These are phyloP conservation scores for Leptopilina boulardi DNA, from an alignment of 1,140 invertebrate genomes.

Conservation along the genomic window DNA sequence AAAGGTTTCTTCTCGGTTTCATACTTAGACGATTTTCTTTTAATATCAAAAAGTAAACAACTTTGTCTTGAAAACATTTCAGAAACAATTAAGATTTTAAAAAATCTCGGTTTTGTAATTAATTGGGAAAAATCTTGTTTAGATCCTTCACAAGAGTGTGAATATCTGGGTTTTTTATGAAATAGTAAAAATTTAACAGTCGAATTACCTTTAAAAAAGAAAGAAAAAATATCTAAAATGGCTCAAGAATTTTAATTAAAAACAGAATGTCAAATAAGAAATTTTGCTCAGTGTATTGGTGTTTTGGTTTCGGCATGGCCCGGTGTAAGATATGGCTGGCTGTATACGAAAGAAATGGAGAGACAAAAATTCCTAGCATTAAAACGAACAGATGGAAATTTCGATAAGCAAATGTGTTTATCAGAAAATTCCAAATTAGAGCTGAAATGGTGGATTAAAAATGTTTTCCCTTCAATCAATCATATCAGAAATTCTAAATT, in stretches of 20 bases:
- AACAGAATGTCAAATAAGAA: constrained; percentile 33
- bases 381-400: constrained; percentile 26
- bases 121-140: neutral
- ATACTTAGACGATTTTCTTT: neutral
- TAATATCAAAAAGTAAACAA: constrained; percentile 8
- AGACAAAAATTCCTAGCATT: constrained; percentile 32
- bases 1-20: constrained; percentile 35
- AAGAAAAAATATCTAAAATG: neutral
- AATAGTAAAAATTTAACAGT: constrained; percentile 17
- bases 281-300: constrained; percentile 28
- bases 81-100: too few species aligned
- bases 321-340: neutral
- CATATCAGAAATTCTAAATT: neutral
- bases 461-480: neutral
- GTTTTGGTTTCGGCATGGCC: neutral
- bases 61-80: constrained; percentile 35
- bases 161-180: constrained; percentile 42
- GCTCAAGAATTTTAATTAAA: neutral
- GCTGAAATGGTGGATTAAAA: constrained; percentile 38
- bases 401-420: constrained; percentile 21
- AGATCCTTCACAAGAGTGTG: constrained; percentile 18
- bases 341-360: constrained; percentile 35
- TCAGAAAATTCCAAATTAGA: neutral
- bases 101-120: too few species aligned
- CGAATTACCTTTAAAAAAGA: neutral